Evolutionary conservation across 2,797 vertebrate species (phyloP).

Genomic region (Onychomys torridus): DNA sequence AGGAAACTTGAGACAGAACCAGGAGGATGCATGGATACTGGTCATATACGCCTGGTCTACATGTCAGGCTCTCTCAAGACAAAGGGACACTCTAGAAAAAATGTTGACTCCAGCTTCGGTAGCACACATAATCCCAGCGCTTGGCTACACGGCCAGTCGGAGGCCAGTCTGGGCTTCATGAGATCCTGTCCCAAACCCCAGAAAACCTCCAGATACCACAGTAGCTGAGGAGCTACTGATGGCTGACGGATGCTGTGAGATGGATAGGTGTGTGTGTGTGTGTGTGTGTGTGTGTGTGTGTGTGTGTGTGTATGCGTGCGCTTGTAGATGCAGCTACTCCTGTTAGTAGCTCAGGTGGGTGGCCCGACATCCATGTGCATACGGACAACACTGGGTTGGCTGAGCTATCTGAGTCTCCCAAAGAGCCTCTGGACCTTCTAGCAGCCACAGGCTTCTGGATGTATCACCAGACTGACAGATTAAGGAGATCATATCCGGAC

Average conservation of each 20-base stretch:
- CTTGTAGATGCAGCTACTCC: not conserved
- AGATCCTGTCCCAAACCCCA: not conserved
- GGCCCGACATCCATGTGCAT: fast-evolving
- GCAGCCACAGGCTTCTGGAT: not conserved
- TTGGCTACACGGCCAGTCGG: not conserved
- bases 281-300: no score
- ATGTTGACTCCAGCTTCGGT: not conserved
- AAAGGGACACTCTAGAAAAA: not conserved
- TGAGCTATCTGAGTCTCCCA: not conserved
- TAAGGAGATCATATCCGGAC: not conserved
- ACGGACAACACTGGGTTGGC: not conserved
- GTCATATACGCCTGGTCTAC: not conserved
- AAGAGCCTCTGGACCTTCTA: not conserved
- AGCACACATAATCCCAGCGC: not conserved
- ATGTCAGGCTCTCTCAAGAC: not conserved
- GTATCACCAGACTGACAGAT: not conserved
- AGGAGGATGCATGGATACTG: not conserved
- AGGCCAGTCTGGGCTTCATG: not conserved
- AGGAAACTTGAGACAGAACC: not conserved
- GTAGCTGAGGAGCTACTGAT: no score
- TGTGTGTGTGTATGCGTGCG: no score
- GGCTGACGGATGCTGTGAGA: not conserved
- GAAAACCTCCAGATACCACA: not conserved
- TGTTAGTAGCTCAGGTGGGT: not conserved
- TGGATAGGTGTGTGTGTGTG: no score